Evolutionary conservation across 1,140 invertebrate genomes (phyloP), one percentile per base, ranked within the genome.

Genomic region (Scaptomyza montana): DNA sequence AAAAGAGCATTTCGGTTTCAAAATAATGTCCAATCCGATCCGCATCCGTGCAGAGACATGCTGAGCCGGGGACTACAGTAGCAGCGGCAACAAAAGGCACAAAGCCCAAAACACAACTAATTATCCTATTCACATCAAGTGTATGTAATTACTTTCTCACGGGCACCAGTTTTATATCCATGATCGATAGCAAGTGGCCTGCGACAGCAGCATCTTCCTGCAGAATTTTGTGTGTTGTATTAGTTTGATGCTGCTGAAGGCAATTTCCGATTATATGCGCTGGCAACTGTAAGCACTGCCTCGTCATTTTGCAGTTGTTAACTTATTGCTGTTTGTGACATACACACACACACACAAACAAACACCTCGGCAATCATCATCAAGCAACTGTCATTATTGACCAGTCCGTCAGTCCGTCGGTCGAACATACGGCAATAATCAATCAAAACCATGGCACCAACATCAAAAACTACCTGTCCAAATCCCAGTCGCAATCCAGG

Each of bases 101-200:
- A 85, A 84, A 85, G 80, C 75, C 50, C 63, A 63, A 74, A 77
- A 45, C 66, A 87, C 82, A 25, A 43, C 84, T 86, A 86, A 86
- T 86, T 86, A 87, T 86, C 82, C 82, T 87, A 82, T 85, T 81
- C 81, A 78, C 74, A 78, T 71, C 74, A 80, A 74, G 75, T 78
- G 78, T 67, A 75, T 86, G 81, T 78, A 87, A 86, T 86, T 86
- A 82, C 78, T 82, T 62, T 66, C 64, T 21, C 51, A 30, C 30
- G 5, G 5, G 30, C 30, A 30, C 30, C 30, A 39, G 36, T 39
- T 1, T 39, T 39, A 39, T 33, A 21, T 6, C 13, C 56, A 28
- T 60, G 43, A 60, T 60, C 56, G 56, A 60, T 60, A 79, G 77
- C 78, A 81, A 81, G 73, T 53, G 60, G 45, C 43, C 56, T 33